These are phyloP conservation scores for Alauda arvensis DNA, from an alignment of 2,797 vertebrate species.

Conservation along the genomic window DNA sequence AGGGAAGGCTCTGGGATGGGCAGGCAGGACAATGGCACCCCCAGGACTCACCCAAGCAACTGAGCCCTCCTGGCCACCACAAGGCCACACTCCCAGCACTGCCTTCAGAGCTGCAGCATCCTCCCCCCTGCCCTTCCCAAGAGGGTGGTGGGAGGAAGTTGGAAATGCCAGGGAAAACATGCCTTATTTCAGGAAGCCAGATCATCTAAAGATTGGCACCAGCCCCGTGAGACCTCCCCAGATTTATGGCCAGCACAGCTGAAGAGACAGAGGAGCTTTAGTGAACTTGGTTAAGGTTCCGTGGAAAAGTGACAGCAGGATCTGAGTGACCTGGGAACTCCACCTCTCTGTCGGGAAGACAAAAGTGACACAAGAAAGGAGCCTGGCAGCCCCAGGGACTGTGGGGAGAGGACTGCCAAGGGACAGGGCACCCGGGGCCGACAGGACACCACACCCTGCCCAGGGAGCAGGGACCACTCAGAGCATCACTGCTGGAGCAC, in stretches of 20 bases:
- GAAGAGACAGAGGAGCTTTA: background rate
- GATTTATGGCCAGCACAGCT: background rate
- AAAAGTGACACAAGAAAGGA: background rate
- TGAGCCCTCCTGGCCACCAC: background rate
- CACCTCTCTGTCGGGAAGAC: background rate
- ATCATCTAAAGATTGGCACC: background rate
- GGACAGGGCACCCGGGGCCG: background rate
- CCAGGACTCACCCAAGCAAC: background rate
- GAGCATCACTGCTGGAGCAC: background rate
- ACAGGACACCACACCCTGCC: background rate
- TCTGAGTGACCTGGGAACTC: background rate
- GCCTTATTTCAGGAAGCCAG: background rate
- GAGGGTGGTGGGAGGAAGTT: background rate
- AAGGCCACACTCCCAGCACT: too few species aligned
- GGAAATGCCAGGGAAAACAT: background rate
- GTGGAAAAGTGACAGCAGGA: background rate
- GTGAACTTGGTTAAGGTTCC: background rate
- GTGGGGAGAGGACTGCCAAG: background rate
- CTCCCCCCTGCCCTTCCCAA: background rate
- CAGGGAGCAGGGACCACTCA: rapidly evolving
- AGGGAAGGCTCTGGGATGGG: rapidly evolving
- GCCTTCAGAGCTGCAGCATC: background rate
- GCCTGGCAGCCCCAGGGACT: background rate
- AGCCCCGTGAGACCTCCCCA: background rate
- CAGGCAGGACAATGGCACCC: background rate